phyloP scores from a whole-genome alignment of 2,113 vertebrate species.

The Anhinga rufa region DNA sequence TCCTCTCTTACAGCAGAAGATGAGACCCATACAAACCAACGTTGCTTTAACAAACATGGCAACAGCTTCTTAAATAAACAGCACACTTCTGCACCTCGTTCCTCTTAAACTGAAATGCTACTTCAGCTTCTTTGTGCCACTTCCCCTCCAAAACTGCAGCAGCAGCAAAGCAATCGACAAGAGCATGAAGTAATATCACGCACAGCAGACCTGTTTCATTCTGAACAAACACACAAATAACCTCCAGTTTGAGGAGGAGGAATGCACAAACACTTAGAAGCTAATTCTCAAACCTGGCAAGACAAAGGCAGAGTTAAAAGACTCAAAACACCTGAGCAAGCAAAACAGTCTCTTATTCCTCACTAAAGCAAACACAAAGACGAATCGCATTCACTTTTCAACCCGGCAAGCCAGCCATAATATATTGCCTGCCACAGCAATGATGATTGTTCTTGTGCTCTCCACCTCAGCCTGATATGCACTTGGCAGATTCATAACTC shows the following conservation, averaged over 20 bases:
- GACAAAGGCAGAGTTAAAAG: conserved; percentile 28
- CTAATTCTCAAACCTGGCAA: conserved; percentile 25
- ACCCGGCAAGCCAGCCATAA: neutral
- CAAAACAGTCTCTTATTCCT: conserved; percentile 31
- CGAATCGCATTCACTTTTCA: neutral
- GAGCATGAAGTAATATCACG: conserved; percentile 15
- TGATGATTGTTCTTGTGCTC: conserved; percentile 17
- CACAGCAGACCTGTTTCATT: conserved; percentile 25
- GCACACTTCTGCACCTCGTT: neutral
- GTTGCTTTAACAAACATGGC: neutral
- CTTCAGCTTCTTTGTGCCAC: conserved; percentile 50
- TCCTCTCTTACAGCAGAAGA: neutral
- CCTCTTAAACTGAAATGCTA: conserved; percentile 19
- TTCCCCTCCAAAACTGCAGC: conserved; percentile 28
- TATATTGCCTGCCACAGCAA: conserved; percentile 15
- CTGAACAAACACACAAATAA: conserved; percentile 51
- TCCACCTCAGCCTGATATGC: neutral
- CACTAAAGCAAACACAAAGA: neutral
- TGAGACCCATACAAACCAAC: neutral
- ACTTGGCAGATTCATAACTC: conserved; percentile 33
- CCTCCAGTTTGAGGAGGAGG: conserved; percentile 3
- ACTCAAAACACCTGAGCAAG: conserved; percentile 53
- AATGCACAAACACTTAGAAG: conserved; percentile 45
- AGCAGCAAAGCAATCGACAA: conserved; percentile 40
- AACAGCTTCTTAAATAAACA: conserved; percentile 26